Percentiles rank a stretch among this genome's conserved stretches.
These are phyloP conservation scores for Lanius ludovicianus DNA, from an alignment of 2,113 vertebrate genomes.

Conservation along the genomic window DNA sequence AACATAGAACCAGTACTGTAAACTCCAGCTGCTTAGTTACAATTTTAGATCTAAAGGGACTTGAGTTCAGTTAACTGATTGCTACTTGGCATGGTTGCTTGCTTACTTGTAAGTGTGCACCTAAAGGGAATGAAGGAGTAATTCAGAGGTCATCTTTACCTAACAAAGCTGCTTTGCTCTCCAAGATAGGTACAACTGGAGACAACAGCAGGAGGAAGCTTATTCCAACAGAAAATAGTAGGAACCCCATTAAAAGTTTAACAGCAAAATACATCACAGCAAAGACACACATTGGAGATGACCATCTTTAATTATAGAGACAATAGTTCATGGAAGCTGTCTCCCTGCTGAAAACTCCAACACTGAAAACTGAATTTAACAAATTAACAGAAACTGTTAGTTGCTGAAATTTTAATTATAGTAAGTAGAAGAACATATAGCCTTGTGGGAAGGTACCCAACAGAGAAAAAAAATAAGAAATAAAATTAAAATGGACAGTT, in stretches of 20 bases:
- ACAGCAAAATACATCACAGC: not conserved
- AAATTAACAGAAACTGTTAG: not conserved
- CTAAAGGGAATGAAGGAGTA: not conserved
- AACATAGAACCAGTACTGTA: not conserved
- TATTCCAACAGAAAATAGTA: slow-evolving; percentile 39
- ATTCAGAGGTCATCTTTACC: slow-evolving; percentile 14
- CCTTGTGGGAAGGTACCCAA: not conserved
- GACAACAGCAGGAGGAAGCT: slow-evolving; percentile 35
- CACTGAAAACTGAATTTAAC: not conserved
- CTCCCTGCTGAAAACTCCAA: not conserved
- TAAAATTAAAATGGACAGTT: not conserved
- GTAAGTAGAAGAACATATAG: not conserved
- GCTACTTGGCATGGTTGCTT: not conserved
- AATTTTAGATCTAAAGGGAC: not conserved
- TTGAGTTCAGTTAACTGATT: not conserved
- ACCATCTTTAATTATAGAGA: not conserved
- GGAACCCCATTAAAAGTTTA: slow-evolving; percentile 2
- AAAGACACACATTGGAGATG: not conserved
- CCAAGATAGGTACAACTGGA: not conserved
- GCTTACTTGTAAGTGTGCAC: not conserved
- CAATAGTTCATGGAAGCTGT: not conserved
- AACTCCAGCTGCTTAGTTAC: not conserved
- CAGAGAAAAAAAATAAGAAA: not conserved
- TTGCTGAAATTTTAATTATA: not conserved
- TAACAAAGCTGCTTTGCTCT: slow-evolving; percentile 36